A percentile compares a stretch with the other conserved stretches of the same genome.
Evolutionary conservation across 35 echinoderm and acorn worm genomes (phyloP).

Genomic region (Apostichopus japonicus): DNA sequence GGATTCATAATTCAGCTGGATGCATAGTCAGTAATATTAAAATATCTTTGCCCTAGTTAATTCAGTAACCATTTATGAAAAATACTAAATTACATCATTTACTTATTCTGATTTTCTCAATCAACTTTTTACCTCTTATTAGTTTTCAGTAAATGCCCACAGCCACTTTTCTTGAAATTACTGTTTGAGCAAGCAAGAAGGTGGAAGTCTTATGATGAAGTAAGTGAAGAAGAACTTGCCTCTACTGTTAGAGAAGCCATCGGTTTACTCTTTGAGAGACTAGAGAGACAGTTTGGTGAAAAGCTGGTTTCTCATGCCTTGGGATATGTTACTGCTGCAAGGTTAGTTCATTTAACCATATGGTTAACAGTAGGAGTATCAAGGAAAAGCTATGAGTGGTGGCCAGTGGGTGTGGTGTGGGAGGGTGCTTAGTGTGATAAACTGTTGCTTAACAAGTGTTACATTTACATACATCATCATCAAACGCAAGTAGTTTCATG

Average conservation of each 20-base stretch:
- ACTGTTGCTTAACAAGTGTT: no score
- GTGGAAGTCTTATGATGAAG: constrained; percentile 88
- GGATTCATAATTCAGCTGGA: neutral
- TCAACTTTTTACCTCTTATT: neutral
- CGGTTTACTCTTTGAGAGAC: constrained; percentile 80
- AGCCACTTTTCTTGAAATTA: constrained; percentile 95
- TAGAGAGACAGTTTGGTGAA: constrained; percentile 85
- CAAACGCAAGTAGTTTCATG: no score
- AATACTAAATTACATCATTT: no score
- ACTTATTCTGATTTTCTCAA: neutral
- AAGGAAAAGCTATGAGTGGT: no score
- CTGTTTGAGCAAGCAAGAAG: constrained; percentile 91
- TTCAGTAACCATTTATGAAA: no score
- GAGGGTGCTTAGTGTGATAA: no score
- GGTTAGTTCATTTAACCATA: constrained; percentile 51
- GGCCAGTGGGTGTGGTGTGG: no score
- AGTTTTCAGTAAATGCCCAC: constrained; percentile 87
- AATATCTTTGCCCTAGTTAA: no score
- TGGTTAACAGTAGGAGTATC: no score
- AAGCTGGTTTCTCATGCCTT: constrained; percentile 92
- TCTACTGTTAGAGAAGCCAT: constrained; percentile 85
- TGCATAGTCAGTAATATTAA: no score
- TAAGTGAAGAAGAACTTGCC: constrained; percentile 77
- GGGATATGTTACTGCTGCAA: constrained; percentile 92
- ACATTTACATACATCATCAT: no score